These are phyloP conservation scores for Eristalis pertinax DNA, from an alignment of 2,888 invertebrate species.

Conservation along the genomic window DNA sequence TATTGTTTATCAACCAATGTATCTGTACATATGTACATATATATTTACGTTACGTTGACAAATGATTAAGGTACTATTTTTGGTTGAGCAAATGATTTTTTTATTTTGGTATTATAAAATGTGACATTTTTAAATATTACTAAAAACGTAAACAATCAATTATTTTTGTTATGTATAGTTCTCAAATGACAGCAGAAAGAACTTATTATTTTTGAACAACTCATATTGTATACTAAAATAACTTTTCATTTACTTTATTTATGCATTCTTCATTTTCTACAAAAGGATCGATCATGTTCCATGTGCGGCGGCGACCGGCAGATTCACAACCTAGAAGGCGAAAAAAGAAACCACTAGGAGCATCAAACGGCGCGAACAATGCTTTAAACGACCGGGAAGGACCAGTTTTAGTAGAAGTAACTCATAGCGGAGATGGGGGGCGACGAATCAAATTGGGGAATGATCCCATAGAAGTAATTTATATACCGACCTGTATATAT, in stretches of 20 bases:
- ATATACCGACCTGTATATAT: not conserved
- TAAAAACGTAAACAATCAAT: too few species aligned
- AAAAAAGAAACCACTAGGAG: constrained; percentile 88
- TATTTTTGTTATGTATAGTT: too few species aligned
- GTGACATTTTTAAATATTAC: too few species aligned
- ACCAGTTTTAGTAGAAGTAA: constrained; percentile 85
- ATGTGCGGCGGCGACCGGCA: constrained; percentile 95
- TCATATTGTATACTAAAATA: too few species aligned
- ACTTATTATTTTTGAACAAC: too few species aligned
- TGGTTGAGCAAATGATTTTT: too few species aligned
- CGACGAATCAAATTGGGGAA: constrained; percentile 85
- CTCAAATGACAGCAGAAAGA: too few species aligned
- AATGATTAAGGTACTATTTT: too few species aligned
- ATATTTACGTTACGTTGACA: too few species aligned
- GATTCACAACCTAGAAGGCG: constrained; percentile 94
- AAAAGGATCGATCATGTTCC: constrained; percentile 97
- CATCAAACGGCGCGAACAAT: constrained; percentile 82
- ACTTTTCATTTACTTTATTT: constrained; percentile 8
- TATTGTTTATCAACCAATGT: too few species aligned
- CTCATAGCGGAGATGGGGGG: constrained; percentile 84
- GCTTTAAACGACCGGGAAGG: constrained; percentile 85
- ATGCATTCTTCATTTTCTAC: constrained; percentile 63
- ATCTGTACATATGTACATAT: too few species aligned
- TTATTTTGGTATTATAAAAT: too few species aligned
- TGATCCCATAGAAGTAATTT: constrained; percentile 86